These are phyloP conservation scores for Crypturellus tataupa DNA, from an alignment of 2,797 vertebrate genomes.

Conservation along the genomic window DNA sequence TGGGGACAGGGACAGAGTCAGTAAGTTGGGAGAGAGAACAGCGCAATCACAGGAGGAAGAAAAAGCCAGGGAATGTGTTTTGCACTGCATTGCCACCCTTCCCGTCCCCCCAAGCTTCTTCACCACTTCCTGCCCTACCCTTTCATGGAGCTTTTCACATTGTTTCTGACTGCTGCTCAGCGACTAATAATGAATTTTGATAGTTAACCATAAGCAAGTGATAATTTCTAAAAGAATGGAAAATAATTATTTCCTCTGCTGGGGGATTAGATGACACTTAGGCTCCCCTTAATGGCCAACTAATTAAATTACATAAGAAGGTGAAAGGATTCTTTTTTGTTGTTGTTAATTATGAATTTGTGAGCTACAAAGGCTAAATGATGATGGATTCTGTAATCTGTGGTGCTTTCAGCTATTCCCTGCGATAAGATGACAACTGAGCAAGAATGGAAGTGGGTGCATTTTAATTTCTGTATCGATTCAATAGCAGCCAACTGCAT, in stretches of 20 bases:
- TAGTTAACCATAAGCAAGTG: neutral
- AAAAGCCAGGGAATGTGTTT: no score
- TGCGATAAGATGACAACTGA: neutral
- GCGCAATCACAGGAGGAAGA: no score
- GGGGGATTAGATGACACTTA: slow-evolving; percentile 60
- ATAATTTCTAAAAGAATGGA: slow-evolving; percentile 35
- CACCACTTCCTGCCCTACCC: neutral
- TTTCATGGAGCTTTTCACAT: neutral
- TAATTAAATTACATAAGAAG: slow-evolving; percentile 70
- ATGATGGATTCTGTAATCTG: slow-evolving; percentile 32
- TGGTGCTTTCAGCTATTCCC: neutral
- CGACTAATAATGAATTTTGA: neutral
- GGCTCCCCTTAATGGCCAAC: slow-evolving; percentile 49
- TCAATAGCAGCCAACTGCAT: neutral
- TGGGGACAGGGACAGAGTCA: no score
- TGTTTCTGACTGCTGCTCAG: neutral
- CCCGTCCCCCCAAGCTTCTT: no score
- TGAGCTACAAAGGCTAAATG: neutral
- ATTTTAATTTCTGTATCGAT: slow-evolving; percentile 1
- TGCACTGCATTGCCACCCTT: neutral
- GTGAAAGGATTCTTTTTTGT: slow-evolving; percentile 25
- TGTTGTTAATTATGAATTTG: slow-evolving; percentile 58
- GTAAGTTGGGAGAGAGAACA: no score
- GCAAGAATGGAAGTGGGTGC: neutral
- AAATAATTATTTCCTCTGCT: slow-evolving; percentile 71